Base-by-base conservation (phyloP, 2,797 vertebrate species). In the Mastacembelus armatus region DNA sequence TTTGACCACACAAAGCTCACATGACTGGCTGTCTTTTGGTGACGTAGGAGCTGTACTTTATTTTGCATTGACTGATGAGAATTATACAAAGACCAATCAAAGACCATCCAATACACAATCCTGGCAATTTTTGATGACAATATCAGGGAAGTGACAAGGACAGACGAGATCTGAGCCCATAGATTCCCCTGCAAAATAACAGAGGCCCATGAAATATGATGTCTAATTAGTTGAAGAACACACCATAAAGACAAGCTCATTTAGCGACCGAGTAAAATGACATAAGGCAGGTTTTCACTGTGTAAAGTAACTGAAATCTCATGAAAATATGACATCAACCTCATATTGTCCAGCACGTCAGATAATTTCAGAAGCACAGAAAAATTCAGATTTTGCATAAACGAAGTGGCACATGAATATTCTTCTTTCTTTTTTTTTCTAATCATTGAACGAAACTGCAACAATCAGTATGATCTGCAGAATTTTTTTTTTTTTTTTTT, bases 291-390 rank as follows among this genome's bases (percentile, higher is more conserved):
- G n/a, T n/a, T 59, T 58, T 68, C 38, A 30, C 40, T 52, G 16
- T n/a, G n/a, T n/a, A n/a, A n/a, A n/a, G n/a, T n/a, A 39, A 60
- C 7, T 50, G 8, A 61, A 66, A 50, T 56, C 55, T 29, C n/a
- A n/a, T n/a, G n/a, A n/a, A n/a, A n/a, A n/a, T n/a, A n/a, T n/a
- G n/a, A n/a, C n/a, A n/a, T n/a, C n/a, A n/a, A n/a, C n/a, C n/a
- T n/a, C n/a, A n/a, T n/a, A n/a, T n/a, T n/a, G n/a, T n/a, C n/a
- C n/a, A n/a, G n/a, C n/a, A n/a, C n/a, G n/a, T n/a, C n/a, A n/a
- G n/a, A n/a, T n/a, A n/a, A n/a, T n/a, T n/a, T n/a, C n/a, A n/a
- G n/a, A n/a, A n/a, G n/a, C n/a, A n/a, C n/a, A n/a, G n/a, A n/a
- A n/a, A n/a, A n/a, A n/a, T n/a, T n/a, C n/a, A n/a, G n/a, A n/a